Conservation (phyloP, 1,140 invertebrate species). For the Drosophila yakuba region DNA sequence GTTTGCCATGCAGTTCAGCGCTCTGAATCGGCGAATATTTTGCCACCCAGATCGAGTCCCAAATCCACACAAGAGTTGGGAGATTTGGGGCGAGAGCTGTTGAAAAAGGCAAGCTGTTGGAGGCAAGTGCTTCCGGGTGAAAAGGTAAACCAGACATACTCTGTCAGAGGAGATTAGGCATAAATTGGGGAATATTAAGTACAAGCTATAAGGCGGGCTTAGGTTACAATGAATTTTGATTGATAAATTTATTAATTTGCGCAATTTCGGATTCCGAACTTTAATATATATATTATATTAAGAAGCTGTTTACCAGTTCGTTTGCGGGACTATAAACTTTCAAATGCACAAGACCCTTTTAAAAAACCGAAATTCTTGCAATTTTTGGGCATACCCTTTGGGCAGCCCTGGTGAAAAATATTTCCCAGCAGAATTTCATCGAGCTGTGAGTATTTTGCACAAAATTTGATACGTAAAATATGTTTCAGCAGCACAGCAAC, state of each 20-base stretch:
- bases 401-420: conserved; percentile 34
- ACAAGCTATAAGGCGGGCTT: conserved; percentile 1
- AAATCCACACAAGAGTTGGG: conserved; percentile 34
- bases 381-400: conserved; percentile 30
- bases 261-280: too few relatives aligned
- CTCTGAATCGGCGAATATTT: conserved; percentile 4
- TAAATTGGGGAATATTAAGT: conserved; percentile 4
- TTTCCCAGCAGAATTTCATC: conserved; percentile 79
- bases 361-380: conserved; percentile 17
- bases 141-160: conserved; percentile 9
- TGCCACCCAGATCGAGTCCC: conserved; percentile 28
- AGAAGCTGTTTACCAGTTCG: background rate
- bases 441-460: conserved; percentile 72
- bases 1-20: conserved; percentile 46
- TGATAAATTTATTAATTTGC: too few relatives aligned
- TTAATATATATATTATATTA: too few relatives aligned
- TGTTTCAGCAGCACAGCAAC: conserved; percentile 59
- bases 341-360: background rate
- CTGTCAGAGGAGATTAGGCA: background rate
- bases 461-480: conserved; percentile 78
- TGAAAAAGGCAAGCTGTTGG: conserved; percentile 60
- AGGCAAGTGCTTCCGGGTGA: conserved; percentile 3
- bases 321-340: background rate
- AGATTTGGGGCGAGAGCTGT: conserved; percentile 12
- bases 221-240: background rate